Conservation (phyloP, 2,113 vertebrate species). For the Gopherus evgoodei region DNA sequence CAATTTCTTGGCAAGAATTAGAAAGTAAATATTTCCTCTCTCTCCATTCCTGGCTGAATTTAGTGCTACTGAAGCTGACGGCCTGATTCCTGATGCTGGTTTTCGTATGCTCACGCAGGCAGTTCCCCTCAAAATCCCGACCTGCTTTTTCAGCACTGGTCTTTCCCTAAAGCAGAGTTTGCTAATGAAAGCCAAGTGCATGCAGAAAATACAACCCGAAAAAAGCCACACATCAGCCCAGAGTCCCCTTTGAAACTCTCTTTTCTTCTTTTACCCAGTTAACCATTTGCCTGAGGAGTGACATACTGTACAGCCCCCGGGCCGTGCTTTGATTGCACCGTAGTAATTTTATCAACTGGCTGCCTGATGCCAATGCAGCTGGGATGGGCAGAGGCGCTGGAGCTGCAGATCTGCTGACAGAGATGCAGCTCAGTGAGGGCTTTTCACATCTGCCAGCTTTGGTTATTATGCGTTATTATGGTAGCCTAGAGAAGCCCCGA, state of each 20-base stretch:
- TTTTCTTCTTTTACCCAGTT: neutral
- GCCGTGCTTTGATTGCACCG: neutral
- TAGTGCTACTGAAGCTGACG: neutral
- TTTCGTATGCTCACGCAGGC: neutral
- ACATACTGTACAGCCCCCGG: neutral
- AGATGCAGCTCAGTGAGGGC: neutral
- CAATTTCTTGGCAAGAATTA: constrained; percentile 5
- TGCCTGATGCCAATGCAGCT: fast-evolving
- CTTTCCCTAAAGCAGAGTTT: neutral
- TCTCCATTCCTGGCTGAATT: constrained; percentile 3
- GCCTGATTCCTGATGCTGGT: neutral
- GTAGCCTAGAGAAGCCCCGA: neutral
- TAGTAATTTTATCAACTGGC: neutral
- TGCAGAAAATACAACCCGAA: neutral
- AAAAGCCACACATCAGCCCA: fast-evolving
- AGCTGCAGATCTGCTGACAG: neutral
- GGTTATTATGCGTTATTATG: neutral
- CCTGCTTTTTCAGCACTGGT: neutral
- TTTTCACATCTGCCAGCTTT: neutral
- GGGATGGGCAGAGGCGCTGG: neutral
- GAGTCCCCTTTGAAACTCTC: fast-evolving
- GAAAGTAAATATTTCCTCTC: constrained; percentile 44
- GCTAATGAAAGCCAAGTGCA: neutral
- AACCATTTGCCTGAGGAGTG: fast-evolving
- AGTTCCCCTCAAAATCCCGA: neutral